Percentiles rank a stretch among this genome's conserved stretches.
Conservation (phyloP, 2,797 vertebrate genomes). For the Pipistrellus pipistrellus region DNA sequence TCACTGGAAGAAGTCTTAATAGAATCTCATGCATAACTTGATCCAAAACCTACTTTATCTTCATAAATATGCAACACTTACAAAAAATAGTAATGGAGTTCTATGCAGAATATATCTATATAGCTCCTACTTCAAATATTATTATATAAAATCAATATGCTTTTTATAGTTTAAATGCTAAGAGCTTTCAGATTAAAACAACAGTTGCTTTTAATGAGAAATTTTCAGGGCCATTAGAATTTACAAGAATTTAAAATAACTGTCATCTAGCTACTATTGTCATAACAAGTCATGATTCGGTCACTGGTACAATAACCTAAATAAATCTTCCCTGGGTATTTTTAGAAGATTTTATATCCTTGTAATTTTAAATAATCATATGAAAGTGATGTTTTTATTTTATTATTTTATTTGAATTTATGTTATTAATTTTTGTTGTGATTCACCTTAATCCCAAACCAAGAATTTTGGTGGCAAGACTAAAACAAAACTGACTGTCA, state of each 20-base stretch:
- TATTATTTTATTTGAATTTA: not conserved
- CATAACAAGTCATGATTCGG: conserved; percentile 44
- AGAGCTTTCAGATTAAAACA: conserved; percentile 35
- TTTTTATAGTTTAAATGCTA: conserved; percentile 51
- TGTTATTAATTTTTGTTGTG: not conserved
- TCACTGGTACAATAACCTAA: conserved; percentile 3
- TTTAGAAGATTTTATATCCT: conserved; percentile 26
- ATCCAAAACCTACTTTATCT: not conserved
- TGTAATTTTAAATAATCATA: not conserved
- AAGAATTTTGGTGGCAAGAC: not conserved
- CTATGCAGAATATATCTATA: conserved; percentile 1
- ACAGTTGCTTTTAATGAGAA: conserved; percentile 41
- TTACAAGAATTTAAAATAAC: conserved; percentile 67
- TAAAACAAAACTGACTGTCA: not conserved
- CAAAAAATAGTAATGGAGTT: not conserved
- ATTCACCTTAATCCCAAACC: not conserved
- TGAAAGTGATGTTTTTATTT: conserved; percentile 19
- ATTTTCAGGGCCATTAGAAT: conserved; percentile 45
- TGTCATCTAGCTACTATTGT: conserved; percentile 33
- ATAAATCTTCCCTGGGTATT: not conserved
- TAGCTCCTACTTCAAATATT: conserved; percentile 29
- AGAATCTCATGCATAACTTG: not conserved
- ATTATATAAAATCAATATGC: not conserved
- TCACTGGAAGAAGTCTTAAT: not conserved
- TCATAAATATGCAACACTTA: not conserved